Evolutionary conservation across 1,140 invertebrate species (phyloP), one percentile per base, ranked within the genome.

Genomic region (Neomicropteryx cornuta): DNA sequence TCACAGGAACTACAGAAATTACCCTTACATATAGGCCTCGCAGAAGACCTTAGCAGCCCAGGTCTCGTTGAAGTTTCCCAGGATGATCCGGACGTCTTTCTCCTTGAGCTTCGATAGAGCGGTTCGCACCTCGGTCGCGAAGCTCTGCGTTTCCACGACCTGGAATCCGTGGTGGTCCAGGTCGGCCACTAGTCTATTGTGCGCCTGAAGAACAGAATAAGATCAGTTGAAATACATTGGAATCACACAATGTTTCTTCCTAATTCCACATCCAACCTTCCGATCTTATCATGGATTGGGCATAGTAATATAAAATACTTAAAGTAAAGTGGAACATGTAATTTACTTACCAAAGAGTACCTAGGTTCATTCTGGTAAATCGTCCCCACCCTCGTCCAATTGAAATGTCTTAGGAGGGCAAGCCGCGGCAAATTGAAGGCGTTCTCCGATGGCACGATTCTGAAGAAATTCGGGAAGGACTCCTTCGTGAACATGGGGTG

Each of bases 341-440:
- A n/a, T 23, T 10, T 33, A 68, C 75, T 77, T 63, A 88, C 85
- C 66, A 95, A 64, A 1, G 91, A 84, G 58, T 94, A 96, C 61
- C 90, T 69, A 0, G 93, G 89, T 52, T 96, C 89, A 52, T 94
- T 96, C 60, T 99, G 94, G 62, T 96, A 98, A 35, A 99, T 80
- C 0, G 93, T 97, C 2, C 92, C 94, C 8, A 99, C 92, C 36
- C 88, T 74, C 0, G 88, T 97, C 96, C 96, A 99, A 63, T 97
- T 97, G 70, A 92, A 98, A 51, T 83, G 75, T 50, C 81, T 73
- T 31, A 98, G 70, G 2, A 99, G 68, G 2, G 87, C 77, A 20
- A 97, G 75, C 20, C 93, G 73, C 0, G 95, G 93, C 3, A 82
- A 75, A 66, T 97, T 98, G 67, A 97, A 94, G 24, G 94, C 93